phyloP scores from a whole-genome alignment of 2,113 vertebrate genomes.

The Archocentrus centrarchus region DNA sequence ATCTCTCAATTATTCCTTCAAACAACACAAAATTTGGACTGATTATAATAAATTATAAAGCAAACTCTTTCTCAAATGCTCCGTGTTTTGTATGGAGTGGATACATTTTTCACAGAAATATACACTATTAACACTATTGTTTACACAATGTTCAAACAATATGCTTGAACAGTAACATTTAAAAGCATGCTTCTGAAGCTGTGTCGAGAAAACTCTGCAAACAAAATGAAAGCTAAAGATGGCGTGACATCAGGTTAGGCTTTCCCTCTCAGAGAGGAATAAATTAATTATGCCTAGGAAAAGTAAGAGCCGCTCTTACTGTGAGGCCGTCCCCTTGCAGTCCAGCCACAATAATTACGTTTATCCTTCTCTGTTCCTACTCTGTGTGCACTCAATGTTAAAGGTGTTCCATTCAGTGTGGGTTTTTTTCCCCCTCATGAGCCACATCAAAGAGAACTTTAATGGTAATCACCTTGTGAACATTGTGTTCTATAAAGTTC shows the following conservation, averaged over 20 bases:
- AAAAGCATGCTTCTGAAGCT: background rate
- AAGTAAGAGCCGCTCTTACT: background rate
- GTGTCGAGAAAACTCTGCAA: background rate
- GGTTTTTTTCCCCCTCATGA: background rate
- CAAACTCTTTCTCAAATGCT: background rate
- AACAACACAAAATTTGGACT: background rate
- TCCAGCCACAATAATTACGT: background rate
- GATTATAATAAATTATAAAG: background rate
- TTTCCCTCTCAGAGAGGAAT: background rate
- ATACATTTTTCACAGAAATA: background rate
- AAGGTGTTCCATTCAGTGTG: background rate
- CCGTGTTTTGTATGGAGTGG: fast-evolving
- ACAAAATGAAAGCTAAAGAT: conserved; percentile 1
- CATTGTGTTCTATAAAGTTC: conserved; percentile 3
- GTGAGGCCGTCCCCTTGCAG: background rate
- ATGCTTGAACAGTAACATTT: background rate
- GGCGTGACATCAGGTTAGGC: background rate
- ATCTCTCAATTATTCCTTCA: background rate
- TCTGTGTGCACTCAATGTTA: background rate
- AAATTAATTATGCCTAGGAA: conserved; percentile 1
- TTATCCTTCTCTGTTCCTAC: background rate
- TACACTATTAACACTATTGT: background rate
- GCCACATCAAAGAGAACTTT: background rate
- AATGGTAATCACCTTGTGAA: background rate
- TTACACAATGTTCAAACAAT: background rate